Evolutionary conservation across 2,888 invertebrate species (phyloP), one percentile per base, ranked within the genome.

Genomic region (Andrena bucephala): DNA sequence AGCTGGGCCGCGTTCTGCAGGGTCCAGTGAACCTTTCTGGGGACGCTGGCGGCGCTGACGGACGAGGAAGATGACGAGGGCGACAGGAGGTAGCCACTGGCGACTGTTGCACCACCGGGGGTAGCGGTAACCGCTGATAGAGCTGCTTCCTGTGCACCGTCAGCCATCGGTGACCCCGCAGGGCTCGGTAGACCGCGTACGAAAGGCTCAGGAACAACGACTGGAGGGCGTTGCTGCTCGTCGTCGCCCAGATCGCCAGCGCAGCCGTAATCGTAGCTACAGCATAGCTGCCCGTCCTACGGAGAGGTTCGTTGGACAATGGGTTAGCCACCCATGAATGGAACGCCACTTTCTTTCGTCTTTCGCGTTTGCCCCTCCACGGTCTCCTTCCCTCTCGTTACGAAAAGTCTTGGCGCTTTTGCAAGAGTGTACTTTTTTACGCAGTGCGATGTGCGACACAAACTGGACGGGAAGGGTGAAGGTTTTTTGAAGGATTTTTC

Each of bases 211-310:
- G 80, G 86, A 90, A 77, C 81, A 92, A 83, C 73, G 90, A 89
- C 57, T 89, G 90, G 36, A 87, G 87, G 76, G 87, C 81, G 87
- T 87, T 89, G 90, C 83, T 89, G 89, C 76, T 83, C 72, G 86
- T 89, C 81, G 89, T 89, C 84, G 84, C 89, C 93, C 92, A 92
- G 83, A 92, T 94, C 90, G 91, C 92, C 92, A 94, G 93, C 91
- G 91, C 95, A 95, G 93, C 94, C 93, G 92, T 94, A 94, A 94
- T 94, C 94, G 94, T 94, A 94, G 94, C 94, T 94, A 92, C 95
- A 95, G 94, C 94, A 94, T 92, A 95, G 94, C 92, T 94, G 94
- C 93, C 94, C 95, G 92, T 94, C 94, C 95, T 95, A 92, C 85
- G 93, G 89, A 91, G 88, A 90, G 81, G 71, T 83, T 82, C 82